These are phyloP conservation scores for Apotomis turbidana DNA, from an alignment of 2,888 invertebrate species.

Conservation along the genomic window DNA sequence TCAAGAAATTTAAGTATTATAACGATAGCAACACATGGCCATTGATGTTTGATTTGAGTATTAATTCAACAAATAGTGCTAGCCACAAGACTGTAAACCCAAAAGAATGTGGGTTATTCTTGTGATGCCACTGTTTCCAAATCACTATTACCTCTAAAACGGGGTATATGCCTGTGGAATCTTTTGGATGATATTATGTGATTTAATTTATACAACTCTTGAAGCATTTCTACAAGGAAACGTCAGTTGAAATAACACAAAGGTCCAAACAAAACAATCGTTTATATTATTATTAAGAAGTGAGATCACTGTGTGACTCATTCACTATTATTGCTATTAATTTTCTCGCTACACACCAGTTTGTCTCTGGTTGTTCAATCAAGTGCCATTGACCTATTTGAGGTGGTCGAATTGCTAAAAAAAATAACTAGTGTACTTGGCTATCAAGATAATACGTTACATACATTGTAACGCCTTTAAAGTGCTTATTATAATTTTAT, in stretches of 20 bases:
- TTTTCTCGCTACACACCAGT: conserved; percentile 54
- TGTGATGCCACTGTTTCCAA: neutral
- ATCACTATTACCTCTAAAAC: neutral
- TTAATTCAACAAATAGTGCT: no score
- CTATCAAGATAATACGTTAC: conserved; percentile 11
- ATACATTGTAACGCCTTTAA: conserved; percentile 3
- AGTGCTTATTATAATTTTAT: neutral
- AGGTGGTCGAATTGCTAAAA: conserved; percentile 50
- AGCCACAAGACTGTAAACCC: no score
- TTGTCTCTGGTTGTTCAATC: conserved; percentile 58
- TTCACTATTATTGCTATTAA: conserved; percentile 54
- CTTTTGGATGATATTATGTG: no score
- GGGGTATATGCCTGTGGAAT: neutral
- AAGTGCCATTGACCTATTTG: conserved; percentile 71
- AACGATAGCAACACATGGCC: no score
- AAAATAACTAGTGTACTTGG: neutral
- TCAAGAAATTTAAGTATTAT: neutral
- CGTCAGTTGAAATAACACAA: no score
- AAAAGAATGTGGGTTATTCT: neutral
- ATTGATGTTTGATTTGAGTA: no score
- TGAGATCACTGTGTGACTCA: conserved; percentile 71
- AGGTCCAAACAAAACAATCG: conserved; percentile 21
- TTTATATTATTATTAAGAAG: conserved; percentile 47
- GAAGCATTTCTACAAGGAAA: no score
- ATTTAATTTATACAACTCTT: neutral